Percentiles rank a stretch among this genome's conserved stretches.
Conservation (phyloP, 2,797 vertebrate species). For the Echiichthys vipera region DNA sequence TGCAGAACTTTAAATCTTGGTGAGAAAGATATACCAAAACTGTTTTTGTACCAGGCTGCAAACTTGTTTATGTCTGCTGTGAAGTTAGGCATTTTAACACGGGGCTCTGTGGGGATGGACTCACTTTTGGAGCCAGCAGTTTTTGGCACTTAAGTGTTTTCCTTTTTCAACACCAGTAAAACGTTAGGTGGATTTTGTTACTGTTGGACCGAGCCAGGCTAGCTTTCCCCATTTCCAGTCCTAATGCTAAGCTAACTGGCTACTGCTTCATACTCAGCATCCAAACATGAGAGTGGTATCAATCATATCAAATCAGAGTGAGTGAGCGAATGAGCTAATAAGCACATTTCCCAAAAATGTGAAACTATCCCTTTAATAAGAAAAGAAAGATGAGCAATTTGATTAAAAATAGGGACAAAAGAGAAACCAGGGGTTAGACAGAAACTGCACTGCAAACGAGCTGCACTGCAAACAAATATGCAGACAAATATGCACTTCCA, state of each 20-base stretch:
- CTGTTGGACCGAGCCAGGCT: not conserved
- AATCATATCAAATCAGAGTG: not conserved
- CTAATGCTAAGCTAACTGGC: slow-evolving; percentile 1
- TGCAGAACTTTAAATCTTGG: too few relatives aligned
- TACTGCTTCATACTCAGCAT: not conserved
- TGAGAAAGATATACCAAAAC: too few relatives aligned
- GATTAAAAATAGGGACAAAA: not conserved
- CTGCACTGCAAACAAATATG: slow-evolving; percentile 31
- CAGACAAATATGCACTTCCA: slow-evolving; percentile 44
- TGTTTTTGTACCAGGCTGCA: too few relatives aligned
- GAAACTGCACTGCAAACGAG: slow-evolving; percentile 28
- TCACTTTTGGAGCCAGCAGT: too few relatives aligned
- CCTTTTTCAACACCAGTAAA: too few relatives aligned
- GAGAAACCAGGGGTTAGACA: slow-evolving; percentile 66
- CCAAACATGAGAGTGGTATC: not conserved
- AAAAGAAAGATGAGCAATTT: slow-evolving; percentile 13
- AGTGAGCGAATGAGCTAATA: not conserved
- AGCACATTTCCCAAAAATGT: slow-evolving; percentile 42
- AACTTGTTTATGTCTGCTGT: too few relatives aligned
- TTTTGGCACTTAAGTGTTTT: too few relatives aligned
- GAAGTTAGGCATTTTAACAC: too few relatives aligned
- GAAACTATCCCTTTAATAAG: slow-evolving; percentile 21
- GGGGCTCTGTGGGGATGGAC: too few relatives aligned
- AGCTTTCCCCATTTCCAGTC: not conserved
- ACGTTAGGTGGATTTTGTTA: not conserved